phyloP scores from a whole-genome alignment of 2,888 invertebrate species.

The Herminia tarsipennalis region DNA sequence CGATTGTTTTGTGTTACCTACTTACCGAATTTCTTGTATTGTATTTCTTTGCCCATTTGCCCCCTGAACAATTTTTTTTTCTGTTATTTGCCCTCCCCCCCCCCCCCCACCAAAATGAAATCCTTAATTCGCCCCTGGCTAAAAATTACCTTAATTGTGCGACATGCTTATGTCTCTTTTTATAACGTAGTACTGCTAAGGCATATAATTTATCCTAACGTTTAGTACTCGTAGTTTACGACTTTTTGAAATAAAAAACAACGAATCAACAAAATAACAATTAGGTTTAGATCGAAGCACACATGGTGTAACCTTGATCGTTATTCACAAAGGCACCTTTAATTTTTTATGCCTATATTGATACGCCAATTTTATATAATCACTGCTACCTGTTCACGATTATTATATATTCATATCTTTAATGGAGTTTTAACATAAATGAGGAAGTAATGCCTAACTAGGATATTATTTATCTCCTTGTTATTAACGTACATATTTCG shows the following conservation, averaged over 20 bases:
- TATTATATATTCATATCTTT: conserved; percentile 14
- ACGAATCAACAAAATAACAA: background rate
- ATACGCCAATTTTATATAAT: conserved; percentile 8
- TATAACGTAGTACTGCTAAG: too few species aligned
- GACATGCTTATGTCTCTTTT: too few species aligned
- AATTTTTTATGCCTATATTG: conserved; percentile 4
- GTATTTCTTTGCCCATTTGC: too few species aligned
- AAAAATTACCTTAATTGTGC: too few species aligned
- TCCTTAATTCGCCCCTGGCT: too few species aligned
- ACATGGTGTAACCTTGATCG: conserved; percentile 2
- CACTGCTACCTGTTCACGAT: conserved; percentile 13
- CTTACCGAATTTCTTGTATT: too few species aligned
- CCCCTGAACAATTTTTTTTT: too few species aligned
- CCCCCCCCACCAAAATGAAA: too few species aligned
- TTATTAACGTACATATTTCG: conserved; percentile 14
- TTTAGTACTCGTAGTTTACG: too few species aligned
- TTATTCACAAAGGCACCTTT: background rate
- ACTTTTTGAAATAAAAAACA: background rate
- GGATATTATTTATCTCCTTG: conserved; percentile 4
- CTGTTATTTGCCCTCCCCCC: too few species aligned
- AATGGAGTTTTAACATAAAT: conserved; percentile 8
- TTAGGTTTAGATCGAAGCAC: background rate
- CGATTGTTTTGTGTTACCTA: too few species aligned
- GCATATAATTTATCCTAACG: too few species aligned
- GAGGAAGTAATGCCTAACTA: conserved; percentile 24